These are phyloP conservation scores for Bombus waltoni DNA, from an alignment of 1,140 invertebrate genomes.

Conservation along the genomic window DNA sequence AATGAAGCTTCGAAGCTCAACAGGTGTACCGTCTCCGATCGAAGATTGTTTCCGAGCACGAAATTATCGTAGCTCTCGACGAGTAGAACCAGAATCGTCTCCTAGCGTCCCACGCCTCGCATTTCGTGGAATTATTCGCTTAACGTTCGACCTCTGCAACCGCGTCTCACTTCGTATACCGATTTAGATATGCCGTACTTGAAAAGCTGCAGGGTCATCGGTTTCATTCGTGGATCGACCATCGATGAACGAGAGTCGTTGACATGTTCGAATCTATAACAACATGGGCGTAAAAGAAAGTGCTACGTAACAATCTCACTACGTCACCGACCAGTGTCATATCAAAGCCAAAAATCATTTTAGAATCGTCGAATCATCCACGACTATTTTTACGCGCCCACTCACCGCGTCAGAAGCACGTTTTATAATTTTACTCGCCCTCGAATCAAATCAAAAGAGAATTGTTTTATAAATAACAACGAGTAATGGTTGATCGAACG, in stretches of 20 bases:
- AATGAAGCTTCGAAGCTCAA: background rate
- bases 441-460: background rate
- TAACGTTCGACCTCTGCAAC: slow-evolving; percentile 30
- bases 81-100: slow-evolving; percentile 34
- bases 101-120: slow-evolving; percentile 13
- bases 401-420: background rate
- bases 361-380: slow-evolving; percentile 40
- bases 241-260: slow-evolving; percentile 51
- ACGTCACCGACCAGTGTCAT: slow-evolving; percentile 9
- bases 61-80: background rate
- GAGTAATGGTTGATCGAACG: background rate
- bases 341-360: slow-evolving; percentile 40
- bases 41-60: background rate
- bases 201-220: slow-evolving; percentile 54
- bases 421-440: background rate
- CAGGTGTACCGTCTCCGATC: background rate
- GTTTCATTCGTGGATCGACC: slow-evolving; percentile 27
- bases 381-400: slow-evolving; percentile 36
- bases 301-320: slow-evolving; percentile 7
- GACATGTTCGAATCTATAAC: slow-evolving; percentile 44
- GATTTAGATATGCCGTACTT: slow-evolving; percentile 63
- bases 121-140: slow-evolving; percentile 37
- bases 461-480: background rate
- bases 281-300: slow-evolving; percentile 2
- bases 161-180: slow-evolving; percentile 30